Evolutionary conservation across 2,113 vertebrate genomes (phyloP).

Genomic region (Cheilinus undulatus): DNA sequence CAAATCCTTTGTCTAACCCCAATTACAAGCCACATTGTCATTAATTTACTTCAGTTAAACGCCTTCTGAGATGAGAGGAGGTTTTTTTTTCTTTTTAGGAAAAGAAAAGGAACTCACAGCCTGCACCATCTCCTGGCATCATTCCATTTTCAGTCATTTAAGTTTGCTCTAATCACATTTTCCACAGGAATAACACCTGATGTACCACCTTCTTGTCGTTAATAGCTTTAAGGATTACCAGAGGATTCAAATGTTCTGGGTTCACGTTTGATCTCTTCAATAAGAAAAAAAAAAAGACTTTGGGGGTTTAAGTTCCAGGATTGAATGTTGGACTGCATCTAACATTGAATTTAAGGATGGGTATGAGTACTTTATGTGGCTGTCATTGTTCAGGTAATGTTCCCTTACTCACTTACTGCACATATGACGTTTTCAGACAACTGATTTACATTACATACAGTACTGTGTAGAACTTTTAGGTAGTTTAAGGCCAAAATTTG

Average conservation of each 20-base stretch:
- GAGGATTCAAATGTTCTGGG: not conserved
- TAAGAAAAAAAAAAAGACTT: not conserved
- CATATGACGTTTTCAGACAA: too few relatives aligned
- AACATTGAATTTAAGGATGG: too few relatives aligned
- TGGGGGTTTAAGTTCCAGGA: too few relatives aligned
- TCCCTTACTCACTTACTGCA: too few relatives aligned
- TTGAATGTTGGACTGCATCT: too few relatives aligned
- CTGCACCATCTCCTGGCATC: not conserved
- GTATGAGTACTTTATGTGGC: too few relatives aligned
- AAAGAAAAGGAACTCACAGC: slow-evolving; percentile 10
- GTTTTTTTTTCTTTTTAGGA: slow-evolving; percentile 43
- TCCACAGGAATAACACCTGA: slow-evolving; percentile 13
- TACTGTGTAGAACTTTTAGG: too few relatives aligned
- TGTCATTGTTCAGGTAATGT: too few relatives aligned
- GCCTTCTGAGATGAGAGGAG: slow-evolving; percentile 14
- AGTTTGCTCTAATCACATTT: slow-evolving; percentile 16
- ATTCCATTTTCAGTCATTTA: slow-evolving; percentile 3
- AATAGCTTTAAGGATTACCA: slow-evolving; percentile 2
- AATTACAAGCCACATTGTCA: slow-evolving; percentile 78
- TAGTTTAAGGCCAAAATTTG: too few relatives aligned
- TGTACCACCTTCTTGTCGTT: not conserved
- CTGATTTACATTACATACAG: too few relatives aligned
- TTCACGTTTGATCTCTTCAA: slow-evolving; percentile 5
- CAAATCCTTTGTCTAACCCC: slow-evolving; percentile 79
- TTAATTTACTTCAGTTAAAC: slow-evolving; percentile 68